Evolutionary conservation across 2,797 vertebrate genomes (phyloP).

Genomic region (Aplochiton taeniatus): DNA sequence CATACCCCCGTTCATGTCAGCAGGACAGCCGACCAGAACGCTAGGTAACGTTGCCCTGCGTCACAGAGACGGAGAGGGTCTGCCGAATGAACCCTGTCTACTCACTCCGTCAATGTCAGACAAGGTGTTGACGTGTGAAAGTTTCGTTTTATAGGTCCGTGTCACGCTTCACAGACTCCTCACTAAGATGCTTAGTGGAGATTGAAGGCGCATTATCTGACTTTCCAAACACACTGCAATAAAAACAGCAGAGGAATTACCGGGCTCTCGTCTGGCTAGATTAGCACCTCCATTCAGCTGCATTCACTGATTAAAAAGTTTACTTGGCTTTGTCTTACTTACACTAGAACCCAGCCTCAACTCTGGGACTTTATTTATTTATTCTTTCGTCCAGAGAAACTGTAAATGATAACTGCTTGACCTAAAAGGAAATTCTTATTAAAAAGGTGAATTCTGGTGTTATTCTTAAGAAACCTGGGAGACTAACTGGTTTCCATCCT

Average conservation of each 20-base stretch:
- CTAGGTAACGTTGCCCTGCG: too few species aligned
- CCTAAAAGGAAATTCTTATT: too few species aligned
- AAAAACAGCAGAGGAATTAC: constrained; percentile 38
- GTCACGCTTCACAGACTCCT: constrained; percentile 7
- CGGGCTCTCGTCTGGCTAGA: constrained; percentile 22
- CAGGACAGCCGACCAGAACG: too few species aligned
- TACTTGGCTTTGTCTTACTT: background rate
- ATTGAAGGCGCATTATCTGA: constrained; percentile 28
- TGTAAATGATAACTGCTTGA: too few species aligned
- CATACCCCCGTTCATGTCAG: too few species aligned
- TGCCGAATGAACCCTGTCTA: too few species aligned
- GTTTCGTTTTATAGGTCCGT: background rate
- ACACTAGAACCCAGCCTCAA: constrained; percentile 1
- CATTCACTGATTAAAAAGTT: constrained; percentile 35
- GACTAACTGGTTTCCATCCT: too few species aligned
- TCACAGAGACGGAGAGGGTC: too few species aligned
- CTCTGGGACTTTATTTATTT: background rate
- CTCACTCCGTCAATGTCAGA: too few species aligned
- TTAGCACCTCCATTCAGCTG: constrained; percentile 23
- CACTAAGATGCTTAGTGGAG: constrained; percentile 45
- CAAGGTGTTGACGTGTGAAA: background rate
- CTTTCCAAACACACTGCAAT: constrained; percentile 19
- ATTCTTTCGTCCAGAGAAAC: too few species aligned
- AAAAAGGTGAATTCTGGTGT: too few species aligned
- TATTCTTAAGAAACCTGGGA: too few species aligned